phyloP scores from a whole-genome alignment of 2,113 vertebrate species.

The Thinocorus orbignyianus region DNA sequence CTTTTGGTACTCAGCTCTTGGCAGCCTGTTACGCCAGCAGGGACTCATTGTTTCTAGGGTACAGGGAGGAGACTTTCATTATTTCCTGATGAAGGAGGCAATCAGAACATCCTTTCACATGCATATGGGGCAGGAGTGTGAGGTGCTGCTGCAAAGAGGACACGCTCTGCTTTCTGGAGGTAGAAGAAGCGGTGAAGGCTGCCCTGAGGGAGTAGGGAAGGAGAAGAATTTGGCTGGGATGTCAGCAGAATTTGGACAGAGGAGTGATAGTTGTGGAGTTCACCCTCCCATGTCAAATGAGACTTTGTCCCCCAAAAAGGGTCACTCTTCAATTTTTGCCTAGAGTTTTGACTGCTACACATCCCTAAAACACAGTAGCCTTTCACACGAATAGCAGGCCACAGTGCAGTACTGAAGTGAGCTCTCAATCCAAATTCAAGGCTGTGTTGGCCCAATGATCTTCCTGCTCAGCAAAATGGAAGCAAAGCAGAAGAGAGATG shows the following conservation, averaged over 20 bases:
- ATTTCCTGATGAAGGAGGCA: neutral
- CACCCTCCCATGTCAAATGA: neutral
- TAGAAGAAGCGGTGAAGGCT: neutral
- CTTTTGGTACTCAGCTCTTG: neutral
- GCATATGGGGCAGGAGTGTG: neutral
- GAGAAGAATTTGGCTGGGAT: neutral
- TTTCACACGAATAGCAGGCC: neutral
- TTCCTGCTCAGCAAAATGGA: neutral
- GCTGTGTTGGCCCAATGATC: neutral
- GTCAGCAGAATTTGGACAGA: neutral
- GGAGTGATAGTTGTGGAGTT: fast-evolving
- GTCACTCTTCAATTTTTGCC: neutral
- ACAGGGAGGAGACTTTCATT: neutral
- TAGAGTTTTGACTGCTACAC: neutral
- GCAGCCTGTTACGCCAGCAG: neutral
- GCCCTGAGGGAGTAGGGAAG: neutral
- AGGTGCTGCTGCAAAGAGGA: neutral
- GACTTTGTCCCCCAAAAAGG: neutral
- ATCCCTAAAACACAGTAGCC: neutral
- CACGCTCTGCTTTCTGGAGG: neutral
- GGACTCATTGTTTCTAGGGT: neutral
- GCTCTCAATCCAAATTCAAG: neutral
- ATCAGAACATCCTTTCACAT: neutral
- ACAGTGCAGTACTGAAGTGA: neutral
- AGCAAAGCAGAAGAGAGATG: neutral